phyloP scores from a whole-genome alignment of 30 jellyfish, hydroid and myxozoan species.

The Aurelia aurita complex sp. Pacific region DNA sequence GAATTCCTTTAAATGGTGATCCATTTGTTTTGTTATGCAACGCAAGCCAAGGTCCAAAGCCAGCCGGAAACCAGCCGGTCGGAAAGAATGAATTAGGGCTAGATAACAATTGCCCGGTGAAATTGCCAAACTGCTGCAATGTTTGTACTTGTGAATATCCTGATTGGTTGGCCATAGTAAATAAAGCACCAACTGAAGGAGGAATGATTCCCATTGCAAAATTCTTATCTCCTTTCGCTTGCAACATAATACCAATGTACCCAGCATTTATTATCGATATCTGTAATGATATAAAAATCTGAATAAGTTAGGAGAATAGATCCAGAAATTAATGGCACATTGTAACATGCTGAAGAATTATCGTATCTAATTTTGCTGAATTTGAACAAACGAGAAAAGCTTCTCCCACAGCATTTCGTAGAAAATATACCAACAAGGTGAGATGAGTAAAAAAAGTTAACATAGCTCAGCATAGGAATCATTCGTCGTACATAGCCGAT shows the following conservation, averaged over 20 bases:
- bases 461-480: no score
- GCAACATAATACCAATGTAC: slow-evolving; percentile 48
- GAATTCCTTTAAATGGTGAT: slow-evolving; percentile 33
- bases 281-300: slow-evolving; percentile 21
- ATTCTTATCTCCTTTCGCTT: slow-evolving; percentile 54
- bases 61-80: slow-evolving; percentile 50
- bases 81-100: slow-evolving; percentile 18
- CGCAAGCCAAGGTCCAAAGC: slow-evolving; percentile 58
- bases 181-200: slow-evolving; percentile 12
- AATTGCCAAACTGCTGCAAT: slow-evolving; percentile 35
- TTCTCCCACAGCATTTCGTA: no score
- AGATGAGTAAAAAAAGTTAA: no score
- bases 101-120: slow-evolving; percentile 12
- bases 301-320: neutral
- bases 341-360: no score
- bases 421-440: no score
- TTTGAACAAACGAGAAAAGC: no score
- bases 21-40: slow-evolving; percentile 13
- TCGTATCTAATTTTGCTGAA: no score
- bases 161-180: neutral
- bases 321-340: no score
- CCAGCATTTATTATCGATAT: slow-evolving; percentile 57
- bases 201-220: slow-evolving; percentile 48
- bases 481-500: no score
- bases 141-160: slow-evolving; percentile 15